Evolutionary conservation across 2,888 invertebrate species (phyloP).

Genomic region (Creontiades dilutus): DNA sequence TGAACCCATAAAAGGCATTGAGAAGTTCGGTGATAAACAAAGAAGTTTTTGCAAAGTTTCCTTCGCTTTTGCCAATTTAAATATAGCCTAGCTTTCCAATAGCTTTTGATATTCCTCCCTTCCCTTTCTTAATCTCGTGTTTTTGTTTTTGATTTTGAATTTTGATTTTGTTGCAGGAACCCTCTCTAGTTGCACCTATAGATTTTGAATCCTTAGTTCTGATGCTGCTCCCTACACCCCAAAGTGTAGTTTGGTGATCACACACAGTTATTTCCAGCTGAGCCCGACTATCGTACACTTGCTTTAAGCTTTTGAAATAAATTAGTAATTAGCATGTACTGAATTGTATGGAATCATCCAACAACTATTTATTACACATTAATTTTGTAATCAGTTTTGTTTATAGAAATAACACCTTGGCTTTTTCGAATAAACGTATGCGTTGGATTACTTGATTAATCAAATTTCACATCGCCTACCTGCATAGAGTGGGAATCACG

Average conservation of each 20-base stretch:
- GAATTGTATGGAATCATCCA: too few species aligned
- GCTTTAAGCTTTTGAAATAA: conserved; percentile 29
- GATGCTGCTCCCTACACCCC: conserved; percentile 46
- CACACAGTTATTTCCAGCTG: neutral
- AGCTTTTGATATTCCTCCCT: conserved; percentile 9
- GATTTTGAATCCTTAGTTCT: conserved; percentile 52
- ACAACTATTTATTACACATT: too few species aligned
- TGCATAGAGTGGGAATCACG: too few species aligned
- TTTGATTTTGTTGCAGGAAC: conserved; percentile 67
- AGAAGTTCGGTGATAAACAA: too few species aligned
- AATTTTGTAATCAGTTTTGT: too few species aligned
- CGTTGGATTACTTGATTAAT: too few species aligned
- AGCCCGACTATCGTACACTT: neutral
- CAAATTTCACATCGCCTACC: too few species aligned
- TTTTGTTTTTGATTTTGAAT: neutral
- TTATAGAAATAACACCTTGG: too few species aligned
- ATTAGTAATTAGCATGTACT: conserved; percentile 3
- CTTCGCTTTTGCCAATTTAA: neutral
- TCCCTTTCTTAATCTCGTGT: neutral
- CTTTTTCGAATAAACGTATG: too few species aligned
- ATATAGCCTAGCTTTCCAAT: neutral
- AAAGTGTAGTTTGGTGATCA: conserved; percentile 22
- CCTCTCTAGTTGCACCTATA: conserved; percentile 55
- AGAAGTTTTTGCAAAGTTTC: too few species aligned
- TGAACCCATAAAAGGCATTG: too few species aligned